Conservation (phyloP, 2,113 vertebrate genomes). For the Chaetodon auriga region DNA sequence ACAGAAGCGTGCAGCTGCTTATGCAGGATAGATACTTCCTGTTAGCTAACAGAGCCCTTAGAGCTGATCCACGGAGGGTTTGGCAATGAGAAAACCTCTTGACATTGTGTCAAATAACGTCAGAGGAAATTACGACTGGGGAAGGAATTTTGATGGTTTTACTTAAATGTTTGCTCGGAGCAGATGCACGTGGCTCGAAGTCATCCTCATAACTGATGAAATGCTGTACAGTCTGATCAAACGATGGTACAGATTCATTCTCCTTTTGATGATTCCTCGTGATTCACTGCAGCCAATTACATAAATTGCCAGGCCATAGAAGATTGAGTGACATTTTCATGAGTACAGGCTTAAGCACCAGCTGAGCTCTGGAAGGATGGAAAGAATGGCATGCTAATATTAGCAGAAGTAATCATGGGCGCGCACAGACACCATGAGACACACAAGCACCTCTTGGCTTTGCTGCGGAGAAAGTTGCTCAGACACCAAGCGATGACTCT, state of each 20-base stretch:
- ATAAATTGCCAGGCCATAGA: slow-evolving; percentile 33
- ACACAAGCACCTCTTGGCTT: slow-evolving; percentile 1
- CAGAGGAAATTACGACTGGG: slow-evolving; percentile 38
- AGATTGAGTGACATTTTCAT: slow-evolving; percentile 31
- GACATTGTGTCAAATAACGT: slow-evolving; percentile 49
- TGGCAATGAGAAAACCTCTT: slow-evolving; percentile 40
- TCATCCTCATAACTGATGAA: slow-evolving; percentile 17
- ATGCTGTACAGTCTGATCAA: slow-evolving; percentile 4
- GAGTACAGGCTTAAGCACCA: slow-evolving; percentile 22
- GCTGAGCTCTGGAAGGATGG: slow-evolving; percentile 50
- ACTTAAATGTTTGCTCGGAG: slow-evolving; percentile 30
- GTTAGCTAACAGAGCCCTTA: slow-evolving; percentile 19
- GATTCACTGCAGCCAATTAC: slow-evolving; percentile 48
- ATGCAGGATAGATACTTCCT: background rate
- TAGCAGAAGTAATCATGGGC: slow-evolving; percentile 3
- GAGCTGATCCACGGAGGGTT: slow-evolving; percentile 20
- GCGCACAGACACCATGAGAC: background rate
- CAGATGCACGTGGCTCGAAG: slow-evolving; percentile 19
- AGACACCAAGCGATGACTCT: background rate
- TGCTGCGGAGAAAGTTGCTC: background rate
- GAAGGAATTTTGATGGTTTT: slow-evolving; percentile 14
- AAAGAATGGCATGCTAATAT: slow-evolving; percentile 21
- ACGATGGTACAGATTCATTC: slow-evolving; percentile 24
- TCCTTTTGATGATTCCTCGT: slow-evolving; percentile 27
- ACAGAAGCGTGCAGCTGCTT: slow-evolving; percentile 18